phyloP scores from a whole-genome alignment of 1,140 invertebrate species.

The Globodera rostochiensis region DNA sequence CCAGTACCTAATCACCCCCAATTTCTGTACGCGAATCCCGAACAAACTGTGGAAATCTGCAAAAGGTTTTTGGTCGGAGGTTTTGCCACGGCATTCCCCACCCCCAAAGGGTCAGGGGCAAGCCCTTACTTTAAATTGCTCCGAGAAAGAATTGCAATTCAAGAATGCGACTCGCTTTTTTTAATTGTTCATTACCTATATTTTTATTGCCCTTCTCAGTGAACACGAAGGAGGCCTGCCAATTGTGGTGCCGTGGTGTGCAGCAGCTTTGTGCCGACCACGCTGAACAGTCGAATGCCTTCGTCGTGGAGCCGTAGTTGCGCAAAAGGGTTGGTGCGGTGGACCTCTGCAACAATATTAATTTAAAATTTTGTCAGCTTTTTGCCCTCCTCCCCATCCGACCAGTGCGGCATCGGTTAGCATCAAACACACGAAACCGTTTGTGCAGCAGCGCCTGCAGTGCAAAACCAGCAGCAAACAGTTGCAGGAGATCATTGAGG shows the following conservation, averaged over 20 bases:
- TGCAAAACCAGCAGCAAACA: conserved; percentile 61
- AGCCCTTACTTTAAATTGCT: too few species aligned
- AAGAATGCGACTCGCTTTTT: too few species aligned
- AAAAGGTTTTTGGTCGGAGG: too few species aligned
- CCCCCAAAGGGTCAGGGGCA: too few species aligned
- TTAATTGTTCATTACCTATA: too few species aligned
- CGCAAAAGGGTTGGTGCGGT: conserved; percentile 53
- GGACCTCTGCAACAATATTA: too few species aligned
- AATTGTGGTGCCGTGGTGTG: too few species aligned
- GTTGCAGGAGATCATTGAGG: conserved; percentile 61
- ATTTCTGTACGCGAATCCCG: too few species aligned
- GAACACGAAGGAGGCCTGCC: conserved; percentile 38
- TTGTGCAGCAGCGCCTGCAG: conserved; percentile 62
- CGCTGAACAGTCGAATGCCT: conserved; percentile 45
- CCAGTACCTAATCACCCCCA: too few species aligned
- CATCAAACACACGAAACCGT: conserved; percentile 64
- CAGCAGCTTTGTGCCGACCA: conserved; percentile 58
- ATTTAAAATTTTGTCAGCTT: too few species aligned
- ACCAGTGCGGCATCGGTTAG: conserved; percentile 48
- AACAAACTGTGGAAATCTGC: too few species aligned
- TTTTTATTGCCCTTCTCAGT: conserved; percentile 18
- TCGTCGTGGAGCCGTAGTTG: conserved; percentile 56
- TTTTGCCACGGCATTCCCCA: background rate
- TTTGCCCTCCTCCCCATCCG: conserved; percentile 11
- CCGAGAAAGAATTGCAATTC: too few species aligned